phyloP scores from a whole-genome alignment of 2,113 vertebrate genomes.

The Burhinus bistriatus region DNA sequence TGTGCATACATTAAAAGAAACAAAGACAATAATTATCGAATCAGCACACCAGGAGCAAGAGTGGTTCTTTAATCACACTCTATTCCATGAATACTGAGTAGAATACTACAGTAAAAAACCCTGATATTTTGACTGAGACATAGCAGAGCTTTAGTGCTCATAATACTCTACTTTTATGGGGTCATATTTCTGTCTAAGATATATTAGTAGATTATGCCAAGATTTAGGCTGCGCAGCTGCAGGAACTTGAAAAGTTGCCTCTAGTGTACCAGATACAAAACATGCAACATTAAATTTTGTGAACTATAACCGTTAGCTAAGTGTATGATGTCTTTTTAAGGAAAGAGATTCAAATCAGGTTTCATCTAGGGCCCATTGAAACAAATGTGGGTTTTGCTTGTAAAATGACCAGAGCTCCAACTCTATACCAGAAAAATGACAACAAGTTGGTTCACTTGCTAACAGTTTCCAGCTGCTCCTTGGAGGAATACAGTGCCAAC shows the following conservation, averaged over 20 bases:
- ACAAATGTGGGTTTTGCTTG: not conserved
- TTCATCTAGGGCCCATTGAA: not conserved
- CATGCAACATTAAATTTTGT: constrained; percentile 60
- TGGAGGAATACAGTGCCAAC: not conserved
- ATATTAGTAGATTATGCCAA: constrained; percentile 63
- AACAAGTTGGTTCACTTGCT: not conserved
- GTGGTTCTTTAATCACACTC: constrained; percentile 61
- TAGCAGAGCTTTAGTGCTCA: constrained; percentile 49
- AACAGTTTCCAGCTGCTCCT: not conserved
- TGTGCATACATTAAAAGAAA: constrained; percentile 55
- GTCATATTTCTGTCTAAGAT: constrained; percentile 64
- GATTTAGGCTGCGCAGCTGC: constrained; percentile 61
- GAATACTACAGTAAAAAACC: constrained; percentile 59
- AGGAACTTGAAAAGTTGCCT: constrained; percentile 65
- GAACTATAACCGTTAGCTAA: constrained; percentile 45
- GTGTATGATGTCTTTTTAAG: constrained; percentile 55
- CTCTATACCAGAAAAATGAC: not conserved
- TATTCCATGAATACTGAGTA: constrained; percentile 60
- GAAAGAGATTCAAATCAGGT: constrained; percentile 10
- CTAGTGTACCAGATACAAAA: constrained; percentile 49
- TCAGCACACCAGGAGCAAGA: constrained; percentile 22
- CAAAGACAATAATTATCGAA: constrained; percentile 69
- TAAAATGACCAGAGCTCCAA: not conserved
- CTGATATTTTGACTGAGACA: constrained; percentile 61
- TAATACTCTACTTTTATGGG: constrained; percentile 58